Base-by-base conservation (phyloP, 2,113 vertebrate species). In the Danio rerio region DNA sequence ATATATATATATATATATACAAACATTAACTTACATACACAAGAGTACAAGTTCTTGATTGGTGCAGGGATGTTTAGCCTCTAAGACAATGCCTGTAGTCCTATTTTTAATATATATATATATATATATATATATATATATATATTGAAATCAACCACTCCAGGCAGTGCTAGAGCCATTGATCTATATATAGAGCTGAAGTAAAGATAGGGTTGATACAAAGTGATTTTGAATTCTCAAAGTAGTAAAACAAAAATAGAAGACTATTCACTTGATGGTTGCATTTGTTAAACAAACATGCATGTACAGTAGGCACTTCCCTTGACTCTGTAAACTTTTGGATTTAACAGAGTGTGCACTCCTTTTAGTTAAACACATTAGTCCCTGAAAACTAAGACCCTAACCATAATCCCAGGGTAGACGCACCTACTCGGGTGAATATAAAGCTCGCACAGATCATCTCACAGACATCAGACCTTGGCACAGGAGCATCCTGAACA, bases 101-200 rank as follows among this genome's bases (percentile, higher is more conserved):
- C n/a, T n/a, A n/a, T n/a, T n/a, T n/a, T n/a, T n/a, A n/a, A n/a
- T n/a, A n/a, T n/a, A n/a, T n/a, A n/a, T n/a, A n/a, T n/a, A n/a
- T n/a, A n/a, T n/a, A n/a, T n/a, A n/a, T n/a, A n/a, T n/a, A n/a
- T n/a, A n/a, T n/a, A n/a, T n/a, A n/a, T n/a, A n/a, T n/a, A n/a
- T n/a, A n/a, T n/a, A n/a, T n/a, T 49, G 53, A 89, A 83, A 12
- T 82, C 68, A 2, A 83, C 82, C 9, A 90, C 88, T 13, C 88
- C 90, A 9, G 84, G 78, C 81, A 88, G 85, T 5, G 18, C 53
- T n/a, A 89, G 71, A 31, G 89, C 88, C 62, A 84, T 80, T 18
- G 85, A 85, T 43, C 83, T 75, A 81, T 89, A 88, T 18, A 89
- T 84, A 15, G 86, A 87, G 21, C 89, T 90, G 47, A 10, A 65